Conservation (phyloP, 2,888 invertebrate species). For the Drosophila gaucha region DNA sequence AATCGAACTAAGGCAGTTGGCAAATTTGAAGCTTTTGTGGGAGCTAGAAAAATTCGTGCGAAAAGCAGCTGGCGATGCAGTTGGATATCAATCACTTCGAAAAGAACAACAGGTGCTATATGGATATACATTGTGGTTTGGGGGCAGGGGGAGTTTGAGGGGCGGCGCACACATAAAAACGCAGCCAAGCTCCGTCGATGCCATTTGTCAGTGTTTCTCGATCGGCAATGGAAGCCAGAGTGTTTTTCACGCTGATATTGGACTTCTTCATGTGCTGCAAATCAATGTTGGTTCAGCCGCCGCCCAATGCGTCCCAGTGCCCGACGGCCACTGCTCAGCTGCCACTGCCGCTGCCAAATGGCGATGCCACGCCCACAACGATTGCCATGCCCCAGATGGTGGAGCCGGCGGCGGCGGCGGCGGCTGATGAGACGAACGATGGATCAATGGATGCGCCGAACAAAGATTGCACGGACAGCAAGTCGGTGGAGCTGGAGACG, state of each 20-base stretch:
- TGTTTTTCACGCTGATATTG: slow-evolving; percentile 48
- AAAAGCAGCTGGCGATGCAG: slow-evolving; percentile 37
- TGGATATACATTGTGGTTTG: slow-evolving; percentile 15
- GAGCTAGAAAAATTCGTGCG: slow-evolving; percentile 3
- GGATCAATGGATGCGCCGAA: not conserved
- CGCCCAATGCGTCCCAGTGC: too few species aligned
- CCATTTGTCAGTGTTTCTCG: slow-evolving; percentile 18
- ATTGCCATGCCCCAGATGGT: not conserved
- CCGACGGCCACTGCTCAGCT: not conserved
- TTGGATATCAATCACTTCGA: slow-evolving; percentile 6
- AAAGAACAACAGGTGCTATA: slow-evolving; percentile 5
- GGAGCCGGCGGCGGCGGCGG: not conserved
- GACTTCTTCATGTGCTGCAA: slow-evolving; percentile 49
- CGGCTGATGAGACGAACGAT: not conserved
- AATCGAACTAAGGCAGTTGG: not conserved
- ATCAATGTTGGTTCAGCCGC: not conserved
- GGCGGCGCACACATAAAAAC: slow-evolving; percentile 15
- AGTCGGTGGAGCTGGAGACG: slow-evolving; percentile 22
- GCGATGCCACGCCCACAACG: not conserved
- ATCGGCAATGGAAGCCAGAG: slow-evolving; percentile 28
- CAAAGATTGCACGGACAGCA: not conserved
- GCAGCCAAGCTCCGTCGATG: not conserved
- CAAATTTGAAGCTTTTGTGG: not conserved
- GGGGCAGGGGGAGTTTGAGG: not conserved
- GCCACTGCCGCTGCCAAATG: not conserved